Conservation (phyloP, 1,140 invertebrate species). For the Polyergus mexicanus region DNA sequence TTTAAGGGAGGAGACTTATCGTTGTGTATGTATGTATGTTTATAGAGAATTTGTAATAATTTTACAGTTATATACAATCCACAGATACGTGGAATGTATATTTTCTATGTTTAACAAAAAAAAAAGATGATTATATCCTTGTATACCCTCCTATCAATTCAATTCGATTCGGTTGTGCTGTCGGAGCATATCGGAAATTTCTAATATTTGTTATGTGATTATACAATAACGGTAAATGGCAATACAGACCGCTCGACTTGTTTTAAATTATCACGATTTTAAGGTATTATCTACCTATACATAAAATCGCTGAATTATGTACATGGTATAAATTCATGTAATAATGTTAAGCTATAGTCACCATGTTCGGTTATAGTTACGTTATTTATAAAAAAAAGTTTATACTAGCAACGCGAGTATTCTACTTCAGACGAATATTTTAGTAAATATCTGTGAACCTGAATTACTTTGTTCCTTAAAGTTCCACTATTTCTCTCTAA, state of each 20-base stretch:
- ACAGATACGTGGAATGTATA: slow-evolving; percentile 27
- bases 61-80: slow-evolving; percentile 42
- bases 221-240: slow-evolving; percentile 4
- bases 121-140: not conserved
- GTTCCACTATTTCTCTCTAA: not conserved
- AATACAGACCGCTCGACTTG: slow-evolving; percentile 19
- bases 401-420: slow-evolving; percentile 58
- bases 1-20: slow-evolving; percentile 12
- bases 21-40: slow-evolving; percentile 42
- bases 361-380: slow-evolving; percentile 63
- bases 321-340: slow-evolving; percentile 44
- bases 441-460: slow-evolving; percentile 45
- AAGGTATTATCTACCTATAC: slow-evolving; percentile 21
- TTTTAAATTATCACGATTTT: slow-evolving; percentile 47
- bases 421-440: slow-evolving; percentile 61
- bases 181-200: slow-evolving; percentile 1
- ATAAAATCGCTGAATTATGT: slow-evolving; percentile 22
- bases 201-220: slow-evolving; percentile 46
- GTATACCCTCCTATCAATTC: not conserved
- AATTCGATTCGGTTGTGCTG: not conserved
- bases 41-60: slow-evolving; percentile 32
- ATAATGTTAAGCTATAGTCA: slow-evolving; percentile 58
- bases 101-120: slow-evolving; percentile 39
- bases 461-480: slow-evolving; percentile 50
- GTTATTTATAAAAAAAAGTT: slow-evolving; percentile 59